A percentile compares a stretch with the other conserved stretches of the same genome.
phyloP scores from a whole-genome alignment of 2,113 vertebrate species.

The Grammomys dolichurus region DNA sequence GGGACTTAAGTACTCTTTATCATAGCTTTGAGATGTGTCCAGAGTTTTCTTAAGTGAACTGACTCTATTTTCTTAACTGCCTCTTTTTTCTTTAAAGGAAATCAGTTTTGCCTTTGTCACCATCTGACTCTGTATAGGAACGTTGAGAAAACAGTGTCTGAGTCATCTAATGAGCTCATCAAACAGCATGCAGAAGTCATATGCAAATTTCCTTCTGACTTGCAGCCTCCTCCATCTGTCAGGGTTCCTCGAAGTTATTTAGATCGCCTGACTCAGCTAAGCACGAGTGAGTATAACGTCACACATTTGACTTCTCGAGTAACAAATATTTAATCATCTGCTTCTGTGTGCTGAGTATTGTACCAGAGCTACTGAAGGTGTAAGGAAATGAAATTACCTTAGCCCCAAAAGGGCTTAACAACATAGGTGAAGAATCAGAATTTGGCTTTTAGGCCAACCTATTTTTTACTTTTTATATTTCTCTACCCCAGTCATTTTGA shows the following conservation, averaged over 20 bases:
- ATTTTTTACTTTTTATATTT: not conserved
- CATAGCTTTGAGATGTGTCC: slow-evolving; percentile 24
- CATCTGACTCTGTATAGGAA: slow-evolving; percentile 38
- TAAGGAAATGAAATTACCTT: not conserved
- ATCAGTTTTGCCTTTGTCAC: slow-evolving; percentile 46
- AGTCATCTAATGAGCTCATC: slow-evolving; percentile 64
- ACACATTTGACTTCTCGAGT: slow-evolving; percentile 28
- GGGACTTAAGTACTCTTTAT: slow-evolving; percentile 18
- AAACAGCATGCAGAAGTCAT: not conserved
- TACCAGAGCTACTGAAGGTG: not conserved
- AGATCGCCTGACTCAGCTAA: slow-evolving; percentile 51
- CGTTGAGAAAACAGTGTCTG: slow-evolving; percentile 45
- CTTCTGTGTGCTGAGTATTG: not conserved
- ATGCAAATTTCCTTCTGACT: slow-evolving; percentile 18
- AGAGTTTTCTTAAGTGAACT: slow-evolving; percentile 64
- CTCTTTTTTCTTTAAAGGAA: not conserved
- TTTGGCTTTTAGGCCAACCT: not conserved
- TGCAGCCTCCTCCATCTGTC: slow-evolving; percentile 2
- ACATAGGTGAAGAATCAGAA: not conserved
- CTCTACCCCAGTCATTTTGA: not conserved
- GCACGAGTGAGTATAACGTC: not conserved
- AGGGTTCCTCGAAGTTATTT: not conserved
- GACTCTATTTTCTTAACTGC: slow-evolving; percentile 50
- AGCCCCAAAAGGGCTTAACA: not conserved
- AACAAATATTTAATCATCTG: slow-evolving; percentile 44